Evolutionary conservation across 2,888 invertebrate species (phyloP), one percentile per base, ranked within the genome.

Genomic region (Arctia plantaginis): DNA sequence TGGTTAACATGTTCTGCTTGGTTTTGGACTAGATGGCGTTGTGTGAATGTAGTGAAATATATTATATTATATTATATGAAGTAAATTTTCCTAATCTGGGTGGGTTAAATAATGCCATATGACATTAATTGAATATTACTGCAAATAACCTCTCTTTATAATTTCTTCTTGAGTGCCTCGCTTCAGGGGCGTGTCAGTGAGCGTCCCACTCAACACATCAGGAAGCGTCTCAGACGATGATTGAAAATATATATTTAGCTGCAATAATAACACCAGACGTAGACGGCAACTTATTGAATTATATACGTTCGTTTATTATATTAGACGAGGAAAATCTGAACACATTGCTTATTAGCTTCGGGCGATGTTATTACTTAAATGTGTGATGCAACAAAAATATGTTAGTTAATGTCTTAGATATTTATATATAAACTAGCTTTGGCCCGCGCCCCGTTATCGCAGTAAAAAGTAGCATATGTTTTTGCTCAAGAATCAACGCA

Each of bases 151-250:
- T 35, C 88, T 87, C 87, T 78, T 64, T 74, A 47, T 55, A 69
- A 72, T 79, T 55, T 68, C 72, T n/a, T 67, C 62, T 69, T 78
- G 79, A 81, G 75, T 76, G 77, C 80, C 82, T 27, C 73, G 80
- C 82, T 79, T 80, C 72, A 41, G 47, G 82, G 84, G 83, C 86
- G 87, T 85, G 79, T 72, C 77, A 67, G 75, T 81, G 77, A 83
- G 85, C 86, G 87, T 82, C 75, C 77, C 82, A 82, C 80, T 85
- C 82, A 83, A 79, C 79, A 81, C 82, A 82, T 80, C 80, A 85
- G 87, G 88, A 87, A 87, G 84, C 81, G 71, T 73, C 68, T 59
- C 81, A 88, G 86, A 86, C 87, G 74, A 73, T 81, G 79, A 80
- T 76, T 73, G 78, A 78, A 80, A 79, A 80, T 82, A 82, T 80